phyloP scores from a whole-genome alignment of 2,797 vertebrate genomes.

The Gymnothorax reevesii region DNA sequence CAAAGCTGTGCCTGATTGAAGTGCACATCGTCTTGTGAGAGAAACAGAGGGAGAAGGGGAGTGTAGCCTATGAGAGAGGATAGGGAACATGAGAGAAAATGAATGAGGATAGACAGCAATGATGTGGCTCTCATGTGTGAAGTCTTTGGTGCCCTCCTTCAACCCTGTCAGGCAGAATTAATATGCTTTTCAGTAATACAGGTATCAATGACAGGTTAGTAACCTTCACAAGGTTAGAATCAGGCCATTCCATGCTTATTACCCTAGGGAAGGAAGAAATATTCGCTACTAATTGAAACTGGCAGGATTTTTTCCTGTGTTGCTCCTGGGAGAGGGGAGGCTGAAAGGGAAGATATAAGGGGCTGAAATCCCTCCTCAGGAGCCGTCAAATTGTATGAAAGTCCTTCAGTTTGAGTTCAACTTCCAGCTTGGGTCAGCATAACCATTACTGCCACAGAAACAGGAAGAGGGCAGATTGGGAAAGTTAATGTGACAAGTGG shows the following conservation, averaged over 20 bases:
- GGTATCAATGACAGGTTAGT: slow-evolving; percentile 14
- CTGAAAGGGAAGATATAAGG: background rate
- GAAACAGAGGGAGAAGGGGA: background rate
- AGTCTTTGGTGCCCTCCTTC: background rate
- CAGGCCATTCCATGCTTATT: background rate
- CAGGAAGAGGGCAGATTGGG: background rate
- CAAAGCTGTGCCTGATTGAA: background rate
- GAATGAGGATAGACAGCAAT: background rate
- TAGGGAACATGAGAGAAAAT: background rate
- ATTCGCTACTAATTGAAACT: background rate
- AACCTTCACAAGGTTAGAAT: slow-evolving; percentile 15
- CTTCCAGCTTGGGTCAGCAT: background rate
- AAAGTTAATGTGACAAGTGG: background rate
- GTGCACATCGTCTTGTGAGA: background rate
- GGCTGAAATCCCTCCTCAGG: background rate
- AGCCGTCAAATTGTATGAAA: background rate
- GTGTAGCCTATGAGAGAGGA: background rate
- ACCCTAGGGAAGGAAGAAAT: background rate
- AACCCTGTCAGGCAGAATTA: slow-evolving; percentile 13
- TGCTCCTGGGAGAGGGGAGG: background rate
- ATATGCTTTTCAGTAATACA: background rate
- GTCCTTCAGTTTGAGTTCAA: background rate
- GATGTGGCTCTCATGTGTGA: slow-evolving; percentile 3
- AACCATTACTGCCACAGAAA: background rate
- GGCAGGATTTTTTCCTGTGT: background rate